Evolutionary conservation across 1,140 invertebrate species (phyloP).

Genomic region (Gonioctena quinquepunctata): DNA sequence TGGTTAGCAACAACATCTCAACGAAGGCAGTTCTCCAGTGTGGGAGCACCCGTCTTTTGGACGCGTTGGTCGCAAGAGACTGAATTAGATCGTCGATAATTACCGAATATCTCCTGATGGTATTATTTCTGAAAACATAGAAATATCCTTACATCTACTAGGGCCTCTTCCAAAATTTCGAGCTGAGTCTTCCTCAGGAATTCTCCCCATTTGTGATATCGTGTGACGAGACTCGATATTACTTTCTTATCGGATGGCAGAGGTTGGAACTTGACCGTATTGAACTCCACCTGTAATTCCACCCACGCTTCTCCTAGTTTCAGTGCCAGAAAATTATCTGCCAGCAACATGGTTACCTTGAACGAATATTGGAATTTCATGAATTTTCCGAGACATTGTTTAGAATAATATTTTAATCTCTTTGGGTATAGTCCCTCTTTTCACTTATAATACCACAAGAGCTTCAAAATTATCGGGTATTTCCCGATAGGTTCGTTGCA

Average conservation of each 20-base stretch:
- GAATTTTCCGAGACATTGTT: too few relatives aligned
- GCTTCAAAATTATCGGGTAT: too few relatives aligned
- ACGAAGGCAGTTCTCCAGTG: too few relatives aligned
- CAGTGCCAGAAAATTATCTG: conserved; percentile 43
- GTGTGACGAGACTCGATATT: conserved; percentile 21
- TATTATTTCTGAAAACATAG: neutral
- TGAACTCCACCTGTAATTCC: conserved; percentile 39
- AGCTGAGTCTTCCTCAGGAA: conserved; percentile 32
- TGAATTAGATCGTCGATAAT: neutral
- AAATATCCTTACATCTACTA: conserved; percentile 19
- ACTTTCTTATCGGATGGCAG: conserved; percentile 30
- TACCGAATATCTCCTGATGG: too few relatives aligned
- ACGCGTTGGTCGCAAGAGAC: too few relatives aligned
- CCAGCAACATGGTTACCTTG: conserved; percentile 39
- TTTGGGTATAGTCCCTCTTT: too few relatives aligned
- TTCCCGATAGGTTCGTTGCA: too few relatives aligned
- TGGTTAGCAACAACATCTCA: too few relatives aligned
- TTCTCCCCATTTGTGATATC: conserved; percentile 35
- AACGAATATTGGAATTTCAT: too few relatives aligned
- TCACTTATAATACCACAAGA: too few relatives aligned
- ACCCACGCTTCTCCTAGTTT: conserved; percentile 45
- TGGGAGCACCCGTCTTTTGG: too few relatives aligned
- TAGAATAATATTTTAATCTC: too few relatives aligned
- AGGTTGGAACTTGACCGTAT: conserved; percentile 27
- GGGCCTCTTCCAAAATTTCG: conserved; percentile 23